These are phyloP conservation scores for Plecturocebus donacophilus DNA, from an alignment of 2,113 vertebrate species.

Conservation along the genomic window DNA sequence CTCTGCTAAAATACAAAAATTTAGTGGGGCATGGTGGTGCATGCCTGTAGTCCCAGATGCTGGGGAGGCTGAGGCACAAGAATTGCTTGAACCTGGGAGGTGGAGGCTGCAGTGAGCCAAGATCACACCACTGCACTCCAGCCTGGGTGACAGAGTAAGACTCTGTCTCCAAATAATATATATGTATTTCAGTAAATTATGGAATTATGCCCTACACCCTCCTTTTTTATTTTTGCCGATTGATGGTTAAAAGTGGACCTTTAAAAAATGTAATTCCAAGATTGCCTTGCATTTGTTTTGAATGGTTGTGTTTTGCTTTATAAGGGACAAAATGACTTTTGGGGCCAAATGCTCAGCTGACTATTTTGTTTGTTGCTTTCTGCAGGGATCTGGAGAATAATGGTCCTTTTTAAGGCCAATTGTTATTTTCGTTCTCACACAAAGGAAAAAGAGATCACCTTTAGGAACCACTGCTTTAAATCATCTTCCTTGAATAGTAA, in stretches of 20 bases:
- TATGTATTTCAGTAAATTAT: constrained; percentile 12
- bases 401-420: neutral
- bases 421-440: constrained; percentile 9
- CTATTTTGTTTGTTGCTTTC: neutral
- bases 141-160: neutral
- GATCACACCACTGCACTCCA: neutral
- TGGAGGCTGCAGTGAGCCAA: neutral
- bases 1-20: neutral
- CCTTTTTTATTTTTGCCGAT: neutral
- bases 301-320: neutral
- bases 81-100: neutral
- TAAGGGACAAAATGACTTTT: neutral
- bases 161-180: neutral
- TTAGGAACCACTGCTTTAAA: constrained; percentile 29
- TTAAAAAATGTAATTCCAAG: neutral
- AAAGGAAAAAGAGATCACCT: neutral
- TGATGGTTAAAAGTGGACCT: neutral
- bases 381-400: constrained; percentile 4
- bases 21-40: neutral
- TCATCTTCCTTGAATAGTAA: neutral
- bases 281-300: neutral
- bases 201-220: neutral
- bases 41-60: neutral
- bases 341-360: neutral
- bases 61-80: neutral